Conservation (phyloP, 2,888 invertebrate genomes). For the Romanomermis culicivorax region DNA sequence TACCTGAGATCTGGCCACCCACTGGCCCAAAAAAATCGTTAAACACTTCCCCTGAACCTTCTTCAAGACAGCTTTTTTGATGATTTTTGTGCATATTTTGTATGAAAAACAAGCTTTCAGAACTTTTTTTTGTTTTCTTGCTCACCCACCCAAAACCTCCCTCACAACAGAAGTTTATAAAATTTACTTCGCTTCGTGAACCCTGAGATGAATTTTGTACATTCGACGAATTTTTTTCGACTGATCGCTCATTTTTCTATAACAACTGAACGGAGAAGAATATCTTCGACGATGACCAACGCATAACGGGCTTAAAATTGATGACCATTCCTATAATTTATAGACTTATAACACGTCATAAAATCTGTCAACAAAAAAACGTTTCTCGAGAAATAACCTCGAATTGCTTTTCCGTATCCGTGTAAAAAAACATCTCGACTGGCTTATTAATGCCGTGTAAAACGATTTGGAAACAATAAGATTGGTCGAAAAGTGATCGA, state of each 20-base stretch:
- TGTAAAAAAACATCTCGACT: background rate
- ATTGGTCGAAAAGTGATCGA: background rate
- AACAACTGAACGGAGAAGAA: background rate
- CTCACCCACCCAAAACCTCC: no score
- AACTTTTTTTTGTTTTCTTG: no score
- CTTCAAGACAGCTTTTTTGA: no score
- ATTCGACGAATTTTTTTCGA: background rate
- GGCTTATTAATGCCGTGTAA: background rate
- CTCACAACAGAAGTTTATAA: no score
- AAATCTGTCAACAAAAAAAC: no score
- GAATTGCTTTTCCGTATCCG: background rate
- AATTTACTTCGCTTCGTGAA: background rate
- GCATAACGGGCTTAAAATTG: background rate
- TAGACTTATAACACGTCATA: background rate
- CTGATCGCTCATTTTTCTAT: background rate
- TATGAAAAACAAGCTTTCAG: no score
- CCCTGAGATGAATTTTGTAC: background rate
- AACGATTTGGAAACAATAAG: background rate
- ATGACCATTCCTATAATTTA: background rate
- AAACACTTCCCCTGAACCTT: no score
- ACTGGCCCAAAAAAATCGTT: no score
- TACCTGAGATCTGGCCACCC: no score
- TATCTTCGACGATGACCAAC: background rate
- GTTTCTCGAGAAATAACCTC: background rate
- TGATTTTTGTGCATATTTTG: no score